These are phyloP conservation scores for Pachyrhynchus sulphureomaculatus DNA, from an alignment of 1,140 invertebrate species.

Conservation along the genomic window DNA sequence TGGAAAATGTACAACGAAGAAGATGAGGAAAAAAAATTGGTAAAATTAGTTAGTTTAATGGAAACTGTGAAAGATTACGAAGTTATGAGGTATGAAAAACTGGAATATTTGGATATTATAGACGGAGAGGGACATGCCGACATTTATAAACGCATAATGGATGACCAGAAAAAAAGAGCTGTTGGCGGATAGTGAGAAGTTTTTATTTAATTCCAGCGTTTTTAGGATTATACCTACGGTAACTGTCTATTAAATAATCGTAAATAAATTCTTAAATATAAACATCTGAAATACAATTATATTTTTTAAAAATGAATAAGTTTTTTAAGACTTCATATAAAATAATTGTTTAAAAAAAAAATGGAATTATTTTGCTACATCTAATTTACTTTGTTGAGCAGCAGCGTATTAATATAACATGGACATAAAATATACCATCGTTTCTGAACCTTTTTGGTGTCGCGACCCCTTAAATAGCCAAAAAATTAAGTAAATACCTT, in stretches of 20 bases:
- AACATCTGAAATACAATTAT: not conserved
- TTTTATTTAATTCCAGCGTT: constrained; percentile 18
- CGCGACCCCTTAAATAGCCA: no score
- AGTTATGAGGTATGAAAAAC: constrained; percentile 7
- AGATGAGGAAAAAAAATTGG: constrained; percentile 37
- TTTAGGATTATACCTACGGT: constrained; percentile 32
- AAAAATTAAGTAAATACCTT: no score
- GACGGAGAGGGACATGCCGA: constrained; percentile 9
- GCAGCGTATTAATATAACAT: no score
- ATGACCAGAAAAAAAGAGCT: constrained; percentile 16
- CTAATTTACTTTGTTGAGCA: no score
- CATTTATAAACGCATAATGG: constrained; percentile 30
- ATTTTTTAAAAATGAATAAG: no score
- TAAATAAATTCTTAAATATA: not conserved
- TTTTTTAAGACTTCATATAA: no score
- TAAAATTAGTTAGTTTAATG: constrained; percentile 5
- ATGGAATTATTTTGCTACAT: no score
- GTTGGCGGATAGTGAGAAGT: constrained; percentile 1
- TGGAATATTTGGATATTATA: constrained; percentile 24
- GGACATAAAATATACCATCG: no score
- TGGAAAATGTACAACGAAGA: constrained; percentile 48
- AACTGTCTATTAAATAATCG: no score
- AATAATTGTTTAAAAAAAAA: no score
- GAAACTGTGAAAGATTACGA: constrained; percentile 20
- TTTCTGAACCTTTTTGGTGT: no score